Percentiles rank a stretch among this genome's conserved stretches.
phyloP scores from a whole-genome alignment of 2,797 vertebrate species.

The Jordanella pulchra region DNA sequence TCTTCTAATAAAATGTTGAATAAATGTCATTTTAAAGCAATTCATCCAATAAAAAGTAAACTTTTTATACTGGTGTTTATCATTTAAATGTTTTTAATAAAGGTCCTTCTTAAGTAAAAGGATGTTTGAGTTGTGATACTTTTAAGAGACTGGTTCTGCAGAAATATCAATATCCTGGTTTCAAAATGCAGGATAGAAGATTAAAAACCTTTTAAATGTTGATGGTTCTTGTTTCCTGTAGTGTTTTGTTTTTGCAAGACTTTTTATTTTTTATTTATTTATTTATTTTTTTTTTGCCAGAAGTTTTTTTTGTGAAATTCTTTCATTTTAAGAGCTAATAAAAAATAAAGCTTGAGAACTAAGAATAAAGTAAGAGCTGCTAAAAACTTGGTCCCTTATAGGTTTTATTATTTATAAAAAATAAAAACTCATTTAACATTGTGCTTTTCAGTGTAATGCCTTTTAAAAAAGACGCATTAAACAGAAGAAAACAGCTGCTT shows the following conservation, averaged over 20 bases:
- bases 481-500: not conserved
- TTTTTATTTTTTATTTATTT: too few species aligned
- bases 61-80: not conserved
- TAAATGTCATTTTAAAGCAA: not conserved
- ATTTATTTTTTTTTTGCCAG: not conserved
- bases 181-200: not conserved
- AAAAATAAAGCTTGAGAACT: not conserved
- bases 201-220: not conserved
- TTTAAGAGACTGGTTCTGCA: too few species aligned
- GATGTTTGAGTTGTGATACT: not conserved
- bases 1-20: not conserved
- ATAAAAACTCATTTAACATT: not conserved
- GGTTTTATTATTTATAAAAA: too few species aligned
- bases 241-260: not conserved
- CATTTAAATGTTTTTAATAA: not conserved
- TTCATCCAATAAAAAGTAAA: too few species aligned
- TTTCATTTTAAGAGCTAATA: not conserved
- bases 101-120: not conserved
- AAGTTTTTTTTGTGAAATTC: not conserved
- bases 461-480: not conserved
- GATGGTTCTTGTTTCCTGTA: not conserved
- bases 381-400: too few species aligned
- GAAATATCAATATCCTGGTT: not conserved
- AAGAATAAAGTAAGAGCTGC: not conserved
- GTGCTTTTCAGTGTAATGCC: not conserved